Evolutionary conservation across 2,888 invertebrate genomes (phyloP).

Genomic region (Sarcophaga caerulescens): DNA sequence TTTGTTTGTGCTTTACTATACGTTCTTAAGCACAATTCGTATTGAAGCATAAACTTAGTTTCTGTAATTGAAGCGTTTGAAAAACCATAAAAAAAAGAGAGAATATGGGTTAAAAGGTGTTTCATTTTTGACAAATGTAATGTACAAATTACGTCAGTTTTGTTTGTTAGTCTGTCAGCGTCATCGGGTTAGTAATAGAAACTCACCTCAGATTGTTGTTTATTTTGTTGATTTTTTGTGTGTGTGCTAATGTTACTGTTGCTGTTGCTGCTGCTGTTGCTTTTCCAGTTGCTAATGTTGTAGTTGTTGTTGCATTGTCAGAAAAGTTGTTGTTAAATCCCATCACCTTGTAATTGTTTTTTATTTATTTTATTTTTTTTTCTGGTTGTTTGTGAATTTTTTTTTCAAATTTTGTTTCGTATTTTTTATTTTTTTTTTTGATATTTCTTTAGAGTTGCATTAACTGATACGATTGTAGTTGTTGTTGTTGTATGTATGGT

Average conservation of each 20-base stretch:
- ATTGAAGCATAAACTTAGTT: no score
- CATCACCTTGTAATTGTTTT: slow-evolving; percentile 68
- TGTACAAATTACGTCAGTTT: slow-evolving; percentile 61
- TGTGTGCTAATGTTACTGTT: not conserved
- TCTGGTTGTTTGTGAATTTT: slow-evolving; percentile 10
- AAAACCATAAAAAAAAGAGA: not conserved
- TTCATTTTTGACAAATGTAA: slow-evolving; percentile 15
- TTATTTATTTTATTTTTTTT: slow-evolving; percentile 21
- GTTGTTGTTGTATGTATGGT: not conserved
- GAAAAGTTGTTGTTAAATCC: slow-evolving; percentile 55
- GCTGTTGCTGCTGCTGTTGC: not conserved
- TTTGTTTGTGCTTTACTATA: no score
- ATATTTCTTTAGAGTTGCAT: slow-evolving; percentile 13
- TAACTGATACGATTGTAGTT: not conserved
- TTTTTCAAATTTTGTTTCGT: not conserved
- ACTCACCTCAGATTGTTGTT: no score
- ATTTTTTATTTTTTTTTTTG: no score
- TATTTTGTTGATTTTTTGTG: no score
- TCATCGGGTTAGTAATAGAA: not conserved
- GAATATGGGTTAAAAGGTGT: slow-evolving; percentile 32
- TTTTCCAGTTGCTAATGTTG: slow-evolving; percentile 5
- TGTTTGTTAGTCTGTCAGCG: not conserved
- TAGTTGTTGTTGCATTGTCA: slow-evolving; percentile 63
- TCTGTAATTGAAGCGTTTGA: no score
- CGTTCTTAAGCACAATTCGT: no score